phyloP scores from a whole-genome alignment of 1,140 invertebrate genomes.

The Drosophila melanogaster region Release_6_plus_ISO1_MT NC_004354.4:12772501-12773000 shows the following conservation, averaged over 20 bases:
- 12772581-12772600: conserved; percentile 1
- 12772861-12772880: neutral
- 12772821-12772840: conserved; percentile 50
- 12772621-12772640: conserved; percentile 11
- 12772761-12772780: conserved; percentile 62
- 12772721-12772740: conserved; percentile 21
- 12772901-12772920: neutral
- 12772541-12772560: conserved; percentile 55
- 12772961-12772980: neutral
- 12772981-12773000: too few species aligned
- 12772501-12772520: conserved; percentile 18
- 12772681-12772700: conserved; percentile 50
- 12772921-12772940: conserved; percentile 1
- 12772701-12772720: conserved; percentile 49
- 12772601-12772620: neutral
- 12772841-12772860: conserved; percentile 43
- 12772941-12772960: neutral
- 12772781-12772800: conserved; percentile 31
- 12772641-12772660: conserved; percentile 23
- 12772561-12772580: conserved; percentile 16
- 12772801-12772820: conserved; percentile 26
- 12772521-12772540: conserved; percentile 51
- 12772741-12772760: conserved; percentile 64
- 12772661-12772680: conserved; percentile 33
- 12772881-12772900: neutral